Base-by-base conservation (phyloP, 1,140 invertebrate species). In the Drosophila bocqueti region DNA sequence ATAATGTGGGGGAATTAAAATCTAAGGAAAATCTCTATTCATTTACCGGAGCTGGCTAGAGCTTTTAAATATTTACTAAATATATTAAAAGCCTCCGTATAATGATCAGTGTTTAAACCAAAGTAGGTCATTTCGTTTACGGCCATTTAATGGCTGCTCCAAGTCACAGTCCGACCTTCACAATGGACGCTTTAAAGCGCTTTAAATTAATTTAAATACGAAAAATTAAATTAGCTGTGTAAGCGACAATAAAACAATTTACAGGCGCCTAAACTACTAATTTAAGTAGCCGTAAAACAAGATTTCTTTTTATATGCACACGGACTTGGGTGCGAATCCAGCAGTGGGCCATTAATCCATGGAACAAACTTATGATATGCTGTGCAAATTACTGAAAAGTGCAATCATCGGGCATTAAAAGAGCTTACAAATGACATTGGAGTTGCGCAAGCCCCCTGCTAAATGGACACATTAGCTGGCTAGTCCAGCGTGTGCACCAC, bases 391-490 rank as follows among this genome's bases (percentile, higher is more conserved):
- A 60, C 67, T 76, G 8, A 50, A 63, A 75, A 78, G 58, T 78
- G 83, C 80, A 83, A 73, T 83, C 83, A 79, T 69, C 75, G 18
- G 77, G 49, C 46, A 40, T 43, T 40, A 73, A 65, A 62, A 57
- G 54, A 52, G 47, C 65, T 79, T 68, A 68, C 76, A 74, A 87
- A 89, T 84, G 81, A 57, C 84, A 84, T 84, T 87, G 84, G 83
- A 83, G 69, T 89, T 77, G 72, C 81, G 67, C 76, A 89, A 75
- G 49, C 61, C 59, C 43, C 29, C 47, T 26, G 54, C n/a, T 78
- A 74, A 75, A 68, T 75, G 84, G 63, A 71, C 65, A 78, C 68
- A 84, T 89, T 89, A 59, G 72, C 46, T 40, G 40, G 40, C 45
- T 18, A 60, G 62, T 76, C 49, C 31, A 75, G 45, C 43, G 29